These are phyloP conservation scores for Sander lucioperca DNA, from an alignment of 2,113 vertebrate species.

Conservation along the genomic window DNA sequence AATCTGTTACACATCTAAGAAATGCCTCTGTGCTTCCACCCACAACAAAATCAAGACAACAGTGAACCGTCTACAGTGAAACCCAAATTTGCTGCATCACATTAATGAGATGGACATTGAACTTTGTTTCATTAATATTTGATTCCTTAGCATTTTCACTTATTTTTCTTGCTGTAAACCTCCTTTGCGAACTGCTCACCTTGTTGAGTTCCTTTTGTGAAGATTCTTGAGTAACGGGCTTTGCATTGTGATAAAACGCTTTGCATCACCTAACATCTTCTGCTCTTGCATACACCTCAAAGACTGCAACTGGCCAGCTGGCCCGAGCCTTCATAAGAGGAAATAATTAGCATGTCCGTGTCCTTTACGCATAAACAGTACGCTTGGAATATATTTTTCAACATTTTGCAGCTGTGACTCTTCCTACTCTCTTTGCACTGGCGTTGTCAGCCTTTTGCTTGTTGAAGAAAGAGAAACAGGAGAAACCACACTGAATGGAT, in stretches of 20 bases:
- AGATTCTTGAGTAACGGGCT: not conserved
- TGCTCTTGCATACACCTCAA: constrained; percentile 16
- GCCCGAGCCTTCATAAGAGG: not conserved
- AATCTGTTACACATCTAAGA: not conserved
- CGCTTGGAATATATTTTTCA: not conserved
- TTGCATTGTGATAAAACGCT: not conserved
- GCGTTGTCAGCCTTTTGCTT: not conserved
- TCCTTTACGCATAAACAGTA: not conserved
- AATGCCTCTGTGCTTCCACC: rapidly evolving
- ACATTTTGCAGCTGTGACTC: not conserved
- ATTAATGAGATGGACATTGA: not conserved
- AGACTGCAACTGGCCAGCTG: not conserved
- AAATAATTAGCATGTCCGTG: not conserved
- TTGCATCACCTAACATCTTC: not conserved
- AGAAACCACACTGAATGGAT: not conserved
- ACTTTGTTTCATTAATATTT: not conserved
- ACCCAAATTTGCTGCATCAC: not conserved
- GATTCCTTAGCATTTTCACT: not conserved
- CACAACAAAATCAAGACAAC: not conserved
- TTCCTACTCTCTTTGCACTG: not conserved
- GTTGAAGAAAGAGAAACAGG: not conserved
- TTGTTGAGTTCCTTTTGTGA: not conserved
- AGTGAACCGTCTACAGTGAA: not conserved
- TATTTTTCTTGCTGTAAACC: not conserved
- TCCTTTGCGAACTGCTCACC: not conserved